A percentile compares a stretch with the other conserved stretches of the same genome.
phyloP scores from a whole-genome alignment of 2,113 vertebrate species.

The Cygnus atratus region DNA sequence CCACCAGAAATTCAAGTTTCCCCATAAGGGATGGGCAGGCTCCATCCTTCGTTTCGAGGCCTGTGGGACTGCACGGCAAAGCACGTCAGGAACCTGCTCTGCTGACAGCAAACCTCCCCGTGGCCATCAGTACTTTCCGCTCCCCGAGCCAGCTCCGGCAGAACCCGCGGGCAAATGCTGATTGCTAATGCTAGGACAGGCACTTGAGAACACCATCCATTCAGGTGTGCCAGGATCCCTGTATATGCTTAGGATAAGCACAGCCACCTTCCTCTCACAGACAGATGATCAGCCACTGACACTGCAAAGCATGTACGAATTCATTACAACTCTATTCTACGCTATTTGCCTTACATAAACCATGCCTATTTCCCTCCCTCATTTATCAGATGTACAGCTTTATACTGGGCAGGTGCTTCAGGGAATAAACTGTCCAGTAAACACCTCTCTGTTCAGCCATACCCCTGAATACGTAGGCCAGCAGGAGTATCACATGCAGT shows the following conservation, averaged over 20 bases:
- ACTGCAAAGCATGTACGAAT: background rate
- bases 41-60: background rate
- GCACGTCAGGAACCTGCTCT: background rate
- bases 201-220: background rate
- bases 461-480: background rate
- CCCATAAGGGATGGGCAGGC: background rate
- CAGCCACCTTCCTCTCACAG: background rate
- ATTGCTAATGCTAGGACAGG: accelerated
- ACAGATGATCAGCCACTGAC: background rate
- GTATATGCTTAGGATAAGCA: accelerated
- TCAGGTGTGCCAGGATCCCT: background rate
- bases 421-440: background rate
- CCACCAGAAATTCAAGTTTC: background rate
- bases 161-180: accelerated
- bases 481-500: background rate
- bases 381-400: background rate
- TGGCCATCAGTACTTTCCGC: accelerated
- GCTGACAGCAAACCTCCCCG: accelerated
- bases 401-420: background rate
- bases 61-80: background rate
- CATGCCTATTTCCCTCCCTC: background rate
- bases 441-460: background rate
- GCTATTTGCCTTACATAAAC: background rate
- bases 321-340: background rate
- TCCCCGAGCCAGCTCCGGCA: accelerated